Percentiles rank a stretch among this genome's conserved stretches.
These are phyloP conservation scores for Trididemnum clinides DNA, from an alignment of 23 tunicate genomes.

Conservation along the genomic window DNA sequence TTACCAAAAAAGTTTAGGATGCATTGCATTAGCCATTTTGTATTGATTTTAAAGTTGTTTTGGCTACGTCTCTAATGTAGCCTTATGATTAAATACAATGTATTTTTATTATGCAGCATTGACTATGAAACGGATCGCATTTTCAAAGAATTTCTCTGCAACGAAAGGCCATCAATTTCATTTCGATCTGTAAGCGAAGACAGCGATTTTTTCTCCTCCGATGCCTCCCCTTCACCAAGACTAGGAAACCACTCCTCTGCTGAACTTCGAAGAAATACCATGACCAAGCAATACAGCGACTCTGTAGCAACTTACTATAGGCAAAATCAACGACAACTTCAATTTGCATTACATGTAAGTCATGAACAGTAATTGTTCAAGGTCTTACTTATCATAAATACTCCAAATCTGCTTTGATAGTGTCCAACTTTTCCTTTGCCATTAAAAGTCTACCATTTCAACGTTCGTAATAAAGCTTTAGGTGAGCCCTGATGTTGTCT, in stretches of 20 bases:
- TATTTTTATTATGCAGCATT: constrained; percentile 40
- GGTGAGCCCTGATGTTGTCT: too few species aligned
- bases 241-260: constrained; percentile 15
- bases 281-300: constrained; percentile 78
- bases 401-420: too few species aligned
- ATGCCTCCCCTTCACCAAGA: constrained; percentile 8
- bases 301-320: constrained; percentile 70
- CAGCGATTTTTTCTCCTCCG: constrained; percentile 30
- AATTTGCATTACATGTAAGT: constrained; percentile 66
- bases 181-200: not conserved
- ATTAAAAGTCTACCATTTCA: too few species aligned
- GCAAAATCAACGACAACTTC: constrained; percentile 55
- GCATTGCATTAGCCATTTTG: too few species aligned
- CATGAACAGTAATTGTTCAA: too few species aligned
- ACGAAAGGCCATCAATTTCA: constrained; percentile 9
- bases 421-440: too few species aligned
- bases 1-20: too few species aligned
- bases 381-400: too few species aligned
- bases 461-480: too few species aligned
- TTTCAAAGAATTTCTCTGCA: constrained; percentile 61
- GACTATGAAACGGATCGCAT: constrained; percentile 68
- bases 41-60: too few species aligned
- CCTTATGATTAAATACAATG: not conserved
- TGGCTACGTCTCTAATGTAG: too few species aligned
- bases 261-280: constrained; percentile 58